Evolutionary conservation across 1,140 invertebrate species (phyloP).

Genomic region (Microplitis demolitor): DNA sequence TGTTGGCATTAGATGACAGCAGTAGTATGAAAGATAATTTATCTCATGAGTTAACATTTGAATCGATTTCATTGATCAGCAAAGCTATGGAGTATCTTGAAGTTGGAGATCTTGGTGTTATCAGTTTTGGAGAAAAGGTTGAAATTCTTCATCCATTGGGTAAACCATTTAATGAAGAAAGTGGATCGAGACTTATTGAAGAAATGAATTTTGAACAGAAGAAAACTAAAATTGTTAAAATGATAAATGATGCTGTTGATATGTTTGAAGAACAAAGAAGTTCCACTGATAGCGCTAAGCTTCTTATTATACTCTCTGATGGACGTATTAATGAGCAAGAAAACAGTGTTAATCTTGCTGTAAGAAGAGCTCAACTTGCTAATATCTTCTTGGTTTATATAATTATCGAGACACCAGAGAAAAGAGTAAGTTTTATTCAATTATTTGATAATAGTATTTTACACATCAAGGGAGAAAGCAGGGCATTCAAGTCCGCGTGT

Average conservation of each 20-base stretch:
- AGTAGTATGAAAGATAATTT: conserved; percentile 90
- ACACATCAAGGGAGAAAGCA: neutral
- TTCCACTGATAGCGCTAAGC: conserved; percentile 75
- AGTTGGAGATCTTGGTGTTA: conserved; percentile 87
- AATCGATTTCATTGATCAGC: conserved; percentile 91
- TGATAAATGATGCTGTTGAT: conserved; percentile 79
- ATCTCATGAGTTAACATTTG: conserved; percentile 90
- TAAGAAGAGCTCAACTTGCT: conserved; percentile 77
- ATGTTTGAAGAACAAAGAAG: conserved; percentile 67
- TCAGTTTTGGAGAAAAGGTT: conserved; percentile 91
- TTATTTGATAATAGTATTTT: neutral
- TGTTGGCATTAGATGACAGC: conserved; percentile 96
- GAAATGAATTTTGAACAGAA: conserved; percentile 81
- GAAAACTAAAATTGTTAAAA: conserved; percentile 77
- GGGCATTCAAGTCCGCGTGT: neutral
- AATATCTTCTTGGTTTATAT: conserved; percentile 95
- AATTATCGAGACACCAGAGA: conserved; percentile 91
- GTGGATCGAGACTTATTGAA: conserved; percentile 78
- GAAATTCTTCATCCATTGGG: conserved; percentile 84
- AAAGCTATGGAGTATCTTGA: conserved; percentile 91
- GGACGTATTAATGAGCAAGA: conserved; percentile 91
- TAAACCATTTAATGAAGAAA: conserved; percentile 82
- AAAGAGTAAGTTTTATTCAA: conserved; percentile 69
- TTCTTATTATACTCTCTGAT: conserved; percentile 93
- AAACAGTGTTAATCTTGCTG: conserved; percentile 75